Evolutionary conservation across 2,113 vertebrate genomes (phyloP).

Genomic region (Manacus vitellinus): DNA sequence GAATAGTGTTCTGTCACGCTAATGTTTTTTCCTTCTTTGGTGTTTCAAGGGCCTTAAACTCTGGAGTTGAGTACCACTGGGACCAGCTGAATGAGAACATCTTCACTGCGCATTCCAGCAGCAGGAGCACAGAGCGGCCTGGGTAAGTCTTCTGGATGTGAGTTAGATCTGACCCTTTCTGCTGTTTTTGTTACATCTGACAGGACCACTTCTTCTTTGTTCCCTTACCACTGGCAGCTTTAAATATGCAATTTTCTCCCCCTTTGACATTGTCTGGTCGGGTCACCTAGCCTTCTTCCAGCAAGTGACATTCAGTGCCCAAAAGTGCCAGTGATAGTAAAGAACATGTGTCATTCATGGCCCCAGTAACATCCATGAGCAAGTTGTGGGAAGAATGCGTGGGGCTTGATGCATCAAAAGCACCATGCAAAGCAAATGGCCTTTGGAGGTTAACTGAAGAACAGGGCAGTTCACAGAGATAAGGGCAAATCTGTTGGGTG

Average conservation of each 20-base stretch:
- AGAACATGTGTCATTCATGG: not conserved
- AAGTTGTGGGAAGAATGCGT: not conserved
- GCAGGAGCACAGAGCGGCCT: slow-evolving; percentile 85
- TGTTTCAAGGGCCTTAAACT: slow-evolving; percentile 88
- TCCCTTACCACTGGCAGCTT: not conserved
- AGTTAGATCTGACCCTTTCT: not conserved
- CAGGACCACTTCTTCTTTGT: not conserved
- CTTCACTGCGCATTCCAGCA: slow-evolving; percentile 88
- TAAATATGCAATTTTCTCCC: not conserved
- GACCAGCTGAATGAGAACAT: slow-evolving; percentile 90
- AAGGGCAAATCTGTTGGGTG: not conserved
- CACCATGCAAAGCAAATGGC: not conserved
- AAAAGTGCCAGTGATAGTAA: not conserved
- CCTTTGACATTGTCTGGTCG: not conserved
- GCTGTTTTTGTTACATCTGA: not conserved
- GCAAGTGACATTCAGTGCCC: not conserved
- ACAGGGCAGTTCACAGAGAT: not conserved
- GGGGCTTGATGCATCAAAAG: not conserved
- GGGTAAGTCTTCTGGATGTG: slow-evolving; percentile 80
- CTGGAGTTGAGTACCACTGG: slow-evolving; percentile 88
- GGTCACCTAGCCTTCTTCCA: not conserved
- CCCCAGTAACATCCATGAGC: not conserved
- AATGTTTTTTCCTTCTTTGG: slow-evolving; percentile 27
- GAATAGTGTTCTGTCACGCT: not conserved
- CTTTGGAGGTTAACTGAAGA: not conserved